Evolutionary conservation across 2,113 vertebrate genomes (phyloP).

Genomic region (Tenebrosternarchus preto): DNA sequence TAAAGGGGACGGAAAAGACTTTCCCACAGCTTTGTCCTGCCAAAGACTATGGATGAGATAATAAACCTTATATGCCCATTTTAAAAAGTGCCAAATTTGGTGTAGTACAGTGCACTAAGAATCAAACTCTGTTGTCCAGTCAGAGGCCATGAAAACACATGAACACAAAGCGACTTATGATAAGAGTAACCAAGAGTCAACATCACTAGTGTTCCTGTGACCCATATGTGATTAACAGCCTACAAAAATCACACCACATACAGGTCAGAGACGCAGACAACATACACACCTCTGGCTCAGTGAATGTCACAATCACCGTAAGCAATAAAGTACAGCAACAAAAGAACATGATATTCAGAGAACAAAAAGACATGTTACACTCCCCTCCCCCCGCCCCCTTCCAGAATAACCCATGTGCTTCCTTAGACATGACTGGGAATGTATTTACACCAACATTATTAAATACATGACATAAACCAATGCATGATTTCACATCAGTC

Average conservation of each 20-base stretch:
- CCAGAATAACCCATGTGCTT: too few relatives aligned
- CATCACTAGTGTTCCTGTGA: background rate
- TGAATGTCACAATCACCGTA: too few relatives aligned
- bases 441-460: too few relatives aligned
- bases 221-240: conserved; percentile 14
- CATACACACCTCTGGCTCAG: background rate
- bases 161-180: background rate
- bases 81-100: background rate
- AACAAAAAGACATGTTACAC: too few relatives aligned
- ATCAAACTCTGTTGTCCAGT: background rate
- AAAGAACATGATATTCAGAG: too few relatives aligned
- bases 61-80: background rate
- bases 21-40: background rate
- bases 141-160: background rate
- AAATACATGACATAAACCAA: too few relatives aligned
- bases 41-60: background rate
- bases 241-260: conserved; percentile 16
- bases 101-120: background rate
- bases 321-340: too few relatives aligned
- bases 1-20: background rate
- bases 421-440: too few relatives aligned
- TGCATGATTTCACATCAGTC: too few relatives aligned
- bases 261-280: background rate
- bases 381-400: too few relatives aligned
- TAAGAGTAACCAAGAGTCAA: background rate